Conservation (phyloP, 92 coral and sea anemone species). For the Parazoanthus swiftii region DNA sequence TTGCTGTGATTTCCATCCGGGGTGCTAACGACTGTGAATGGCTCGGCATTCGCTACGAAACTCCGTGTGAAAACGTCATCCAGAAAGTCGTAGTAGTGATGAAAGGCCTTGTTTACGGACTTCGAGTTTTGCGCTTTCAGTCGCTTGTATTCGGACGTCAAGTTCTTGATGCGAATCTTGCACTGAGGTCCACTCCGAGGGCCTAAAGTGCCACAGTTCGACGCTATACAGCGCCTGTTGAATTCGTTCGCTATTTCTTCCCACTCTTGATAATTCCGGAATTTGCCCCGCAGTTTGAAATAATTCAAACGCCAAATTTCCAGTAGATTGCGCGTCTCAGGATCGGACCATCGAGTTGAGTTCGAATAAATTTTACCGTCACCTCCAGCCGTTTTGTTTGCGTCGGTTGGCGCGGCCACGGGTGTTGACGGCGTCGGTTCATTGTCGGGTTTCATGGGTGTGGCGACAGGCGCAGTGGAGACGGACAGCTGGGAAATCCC, state of each 20-base stretch:
- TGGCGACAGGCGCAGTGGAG: slow-evolving; percentile 9
- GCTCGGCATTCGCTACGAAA: slow-evolving; percentile 15
- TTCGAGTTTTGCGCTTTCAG: slow-evolving; percentile 66
- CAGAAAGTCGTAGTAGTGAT: slow-evolving; percentile 66
- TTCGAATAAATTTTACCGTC: slow-evolving; percentile 46
- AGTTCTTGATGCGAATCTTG: slow-evolving; percentile 79
- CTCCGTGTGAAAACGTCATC: slow-evolving; percentile 50
- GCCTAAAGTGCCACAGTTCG: slow-evolving; percentile 67
- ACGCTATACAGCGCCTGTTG: slow-evolving; percentile 61
- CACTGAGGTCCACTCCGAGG: slow-evolving; percentile 90
- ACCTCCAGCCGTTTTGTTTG: slow-evolving; percentile 28
- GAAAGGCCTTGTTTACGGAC: slow-evolving; percentile 51
- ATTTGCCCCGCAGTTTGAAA: slow-evolving; percentile 64
- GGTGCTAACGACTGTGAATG: background rate
- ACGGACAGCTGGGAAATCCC: slow-evolving; percentile 42
- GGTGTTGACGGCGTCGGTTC: slow-evolving; percentile 7
- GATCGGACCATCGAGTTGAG: slow-evolving; percentile 84
- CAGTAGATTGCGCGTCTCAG: slow-evolving; percentile 68
- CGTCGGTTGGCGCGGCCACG: background rate
- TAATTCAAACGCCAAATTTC: slow-evolving; percentile 80
- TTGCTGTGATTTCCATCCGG: slow-evolving; percentile 15
- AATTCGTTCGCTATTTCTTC: slow-evolving; percentile 76
- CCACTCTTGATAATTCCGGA: slow-evolving; percentile 84
- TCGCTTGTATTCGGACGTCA: slow-evolving; percentile 79
- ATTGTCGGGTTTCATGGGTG: background rate